Percentiles rank a stretch among this genome's conserved stretches.
phyloP scores from a whole-genome alignment of 2,888 invertebrate genomes.

The Cantharis rustica region DNA sequence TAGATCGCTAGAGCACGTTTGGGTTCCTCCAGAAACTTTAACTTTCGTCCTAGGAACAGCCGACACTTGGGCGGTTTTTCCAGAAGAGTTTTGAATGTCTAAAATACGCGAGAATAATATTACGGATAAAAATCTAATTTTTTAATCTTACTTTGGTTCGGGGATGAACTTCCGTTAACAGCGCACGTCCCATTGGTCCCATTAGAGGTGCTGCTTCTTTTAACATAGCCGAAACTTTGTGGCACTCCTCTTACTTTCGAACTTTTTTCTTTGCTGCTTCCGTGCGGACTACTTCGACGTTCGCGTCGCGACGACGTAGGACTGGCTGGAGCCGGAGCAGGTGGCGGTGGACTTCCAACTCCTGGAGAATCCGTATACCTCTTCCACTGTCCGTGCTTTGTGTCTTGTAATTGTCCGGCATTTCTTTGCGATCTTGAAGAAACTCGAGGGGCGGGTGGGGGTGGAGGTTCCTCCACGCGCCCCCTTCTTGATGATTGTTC shows the following conservation, averaged over 20 bases:
- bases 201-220: slow-evolving; percentile 67
- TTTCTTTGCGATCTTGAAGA: slow-evolving; percentile 45
- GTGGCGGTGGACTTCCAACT: slow-evolving; percentile 64
- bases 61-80: slow-evolving; percentile 78
- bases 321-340: slow-evolving; percentile 59
- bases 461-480: slow-evolving; percentile 59
- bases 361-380: slow-evolving; percentile 69
- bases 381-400: slow-evolving; percentile 62
- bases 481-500: slow-evolving; percentile 63
- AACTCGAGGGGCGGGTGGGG: slow-evolving; percentile 49
- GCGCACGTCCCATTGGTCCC: slow-evolving; percentile 38
- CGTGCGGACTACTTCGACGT: slow-evolving; percentile 54
- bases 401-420: slow-evolving; percentile 41
- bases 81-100: slow-evolving; percentile 49
- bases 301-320: slow-evolving; percentile 53
- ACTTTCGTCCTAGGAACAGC: slow-evolving; percentile 86
- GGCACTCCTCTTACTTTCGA: slow-evolving; percentile 72
- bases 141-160: slow-evolving; percentile 26
- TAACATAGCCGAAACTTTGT: slow-evolving; percentile 84
- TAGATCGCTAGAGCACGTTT: slow-evolving; percentile 80
- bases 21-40: slow-evolving; percentile 89
- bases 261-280: slow-evolving; percentile 60
- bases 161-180: slow-evolving; percentile 52
- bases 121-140: neutral
- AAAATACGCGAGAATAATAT: slow-evolving; percentile 26